Conservation (phyloP, 2,113 vertebrate genomes). For the Aphyosemion australe region DNA sequence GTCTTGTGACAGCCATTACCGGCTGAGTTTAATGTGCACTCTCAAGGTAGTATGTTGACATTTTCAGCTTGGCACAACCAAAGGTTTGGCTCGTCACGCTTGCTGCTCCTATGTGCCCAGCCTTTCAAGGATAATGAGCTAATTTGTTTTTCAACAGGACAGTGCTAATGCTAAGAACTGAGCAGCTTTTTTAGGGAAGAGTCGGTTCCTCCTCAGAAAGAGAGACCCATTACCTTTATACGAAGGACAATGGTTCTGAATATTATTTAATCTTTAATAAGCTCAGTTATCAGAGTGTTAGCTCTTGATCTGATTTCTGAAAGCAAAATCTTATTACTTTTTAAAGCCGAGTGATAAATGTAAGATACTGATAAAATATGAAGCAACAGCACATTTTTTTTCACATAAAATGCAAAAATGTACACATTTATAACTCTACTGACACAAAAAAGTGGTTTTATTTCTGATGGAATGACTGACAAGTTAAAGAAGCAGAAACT, state of each 20-base stretch:
- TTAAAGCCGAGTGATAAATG: neutral
- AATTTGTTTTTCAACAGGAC: slow-evolving; percentile 67
- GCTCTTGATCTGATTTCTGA: slow-evolving; percentile 1
- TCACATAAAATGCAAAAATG: too few relatives aligned
- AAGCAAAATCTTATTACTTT: slow-evolving; percentile 12
- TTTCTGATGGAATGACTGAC: too few relatives aligned
- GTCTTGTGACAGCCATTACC: slow-evolving; percentile 70
- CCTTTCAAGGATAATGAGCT: slow-evolving; percentile 72
- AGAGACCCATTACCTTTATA: slow-evolving; percentile 23
- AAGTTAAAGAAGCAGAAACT: neutral
- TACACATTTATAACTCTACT: too few relatives aligned
- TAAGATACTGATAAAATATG: neutral
- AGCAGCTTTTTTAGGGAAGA: slow-evolving; percentile 19
- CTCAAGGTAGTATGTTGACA: slow-evolving; percentile 74
- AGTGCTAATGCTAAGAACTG: slow-evolving; percentile 34
- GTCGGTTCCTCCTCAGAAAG: slow-evolving; percentile 20
- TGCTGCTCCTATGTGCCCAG: slow-evolving; percentile 50
- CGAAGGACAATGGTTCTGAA: slow-evolving; percentile 11
- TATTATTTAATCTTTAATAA: slow-evolving; percentile 13
- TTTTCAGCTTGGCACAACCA: slow-evolving; percentile 71
- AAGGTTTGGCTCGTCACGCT: slow-evolving; percentile 63
- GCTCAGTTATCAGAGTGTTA: slow-evolving; percentile 1
- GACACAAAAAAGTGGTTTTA: too few relatives aligned
- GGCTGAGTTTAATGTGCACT: slow-evolving; percentile 70
- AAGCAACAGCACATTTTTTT: neutral